Percentiles rank a stretch among this genome's conserved stretches.
phyloP scores from a whole-genome alignment of 2,888 invertebrate genomes.

The Plusia festucae region DNA sequence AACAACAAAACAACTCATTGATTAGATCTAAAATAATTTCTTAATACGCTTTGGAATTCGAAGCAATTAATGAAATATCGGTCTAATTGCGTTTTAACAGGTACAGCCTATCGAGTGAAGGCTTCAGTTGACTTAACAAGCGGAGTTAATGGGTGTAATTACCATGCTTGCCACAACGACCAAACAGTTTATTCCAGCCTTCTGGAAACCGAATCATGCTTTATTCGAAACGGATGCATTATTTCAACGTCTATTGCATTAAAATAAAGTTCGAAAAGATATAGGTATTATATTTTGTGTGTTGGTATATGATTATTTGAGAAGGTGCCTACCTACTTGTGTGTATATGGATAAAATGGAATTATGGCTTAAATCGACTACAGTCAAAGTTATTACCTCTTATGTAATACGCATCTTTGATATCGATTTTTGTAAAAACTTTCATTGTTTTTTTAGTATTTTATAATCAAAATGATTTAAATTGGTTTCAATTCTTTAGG shows the following conservation, averaged over 20 bases:
- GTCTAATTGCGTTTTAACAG: constrained; percentile 40
- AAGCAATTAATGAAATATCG: constrained; percentile 49
- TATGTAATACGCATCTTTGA: too few species aligned
- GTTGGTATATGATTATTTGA: constrained; percentile 44
- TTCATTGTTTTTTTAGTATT: too few species aligned
- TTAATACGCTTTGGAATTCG: constrained; percentile 21
- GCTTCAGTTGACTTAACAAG: constrained; percentile 39
- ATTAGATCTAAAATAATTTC: constrained; percentile 11
- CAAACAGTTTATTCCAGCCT: constrained; percentile 18
- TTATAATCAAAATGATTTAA: too few species aligned
- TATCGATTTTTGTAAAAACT: too few species aligned
- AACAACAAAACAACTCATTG: neutral
- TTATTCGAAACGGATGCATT: constrained; percentile 48
- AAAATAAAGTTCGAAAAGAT: constrained; percentile 44
- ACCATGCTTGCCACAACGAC: constrained; percentile 51
- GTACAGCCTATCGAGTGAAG: constrained; percentile 37
- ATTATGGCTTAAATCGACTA: constrained; percentile 1
- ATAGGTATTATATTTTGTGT: constrained; percentile 51
- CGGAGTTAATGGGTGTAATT: constrained; percentile 54
- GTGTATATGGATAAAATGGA: constrained; percentile 37
- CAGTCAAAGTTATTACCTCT: too few species aligned
- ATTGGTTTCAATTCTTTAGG: too few species aligned
- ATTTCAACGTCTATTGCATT: constrained; percentile 53
- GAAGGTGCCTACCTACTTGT: too few species aligned
- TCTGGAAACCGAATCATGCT: constrained; percentile 53